Conservation (phyloP, 2,113 vertebrate species). For the Rhinopomastus cyanomelas region DNA sequence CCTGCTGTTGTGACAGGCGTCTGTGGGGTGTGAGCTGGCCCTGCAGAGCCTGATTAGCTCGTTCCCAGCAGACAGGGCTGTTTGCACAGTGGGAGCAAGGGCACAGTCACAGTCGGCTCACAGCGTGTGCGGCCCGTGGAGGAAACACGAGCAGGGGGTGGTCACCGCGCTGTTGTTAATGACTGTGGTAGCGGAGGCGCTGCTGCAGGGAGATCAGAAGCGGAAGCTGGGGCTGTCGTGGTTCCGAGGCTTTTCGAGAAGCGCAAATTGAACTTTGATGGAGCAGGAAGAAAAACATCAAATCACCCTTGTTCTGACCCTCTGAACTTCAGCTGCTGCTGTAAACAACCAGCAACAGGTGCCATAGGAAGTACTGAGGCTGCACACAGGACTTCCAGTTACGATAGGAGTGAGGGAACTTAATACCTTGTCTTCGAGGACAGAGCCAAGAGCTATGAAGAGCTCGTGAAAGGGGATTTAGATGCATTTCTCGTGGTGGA, state of each 20-base stretch:
- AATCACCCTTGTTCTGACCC: not conserved
- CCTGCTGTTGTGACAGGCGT: not conserved
- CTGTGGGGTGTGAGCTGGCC: not conserved
- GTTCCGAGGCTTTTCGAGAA: not conserved
- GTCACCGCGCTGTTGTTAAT: not conserved
- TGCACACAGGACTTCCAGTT: not conserved
- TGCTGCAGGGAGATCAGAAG: not conserved
- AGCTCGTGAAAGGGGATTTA: not conserved
- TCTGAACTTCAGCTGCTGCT: not conserved
- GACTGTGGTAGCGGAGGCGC: not conserved
- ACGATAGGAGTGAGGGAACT: not conserved
- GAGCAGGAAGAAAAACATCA: not conserved
- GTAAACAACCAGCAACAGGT: not conserved
- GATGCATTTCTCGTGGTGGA: not conserved
- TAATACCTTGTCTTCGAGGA: not conserved
- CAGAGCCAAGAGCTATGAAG: not conserved
- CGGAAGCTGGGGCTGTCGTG: not conserved
- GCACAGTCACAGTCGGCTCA: not conserved
- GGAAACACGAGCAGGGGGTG: not conserved
- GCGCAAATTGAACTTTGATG: not conserved
- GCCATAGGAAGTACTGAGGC: not conserved
- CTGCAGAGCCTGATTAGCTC: slow-evolving; percentile 14
- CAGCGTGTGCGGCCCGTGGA: not conserved
- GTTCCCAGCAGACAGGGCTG: not conserved
- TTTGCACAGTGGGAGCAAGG: not conserved